Evolutionary conservation across 2,113 vertebrate genomes (phyloP), one percentile per base, ranked within the genome.

Genomic region (Cervus canadensis): DNA sequence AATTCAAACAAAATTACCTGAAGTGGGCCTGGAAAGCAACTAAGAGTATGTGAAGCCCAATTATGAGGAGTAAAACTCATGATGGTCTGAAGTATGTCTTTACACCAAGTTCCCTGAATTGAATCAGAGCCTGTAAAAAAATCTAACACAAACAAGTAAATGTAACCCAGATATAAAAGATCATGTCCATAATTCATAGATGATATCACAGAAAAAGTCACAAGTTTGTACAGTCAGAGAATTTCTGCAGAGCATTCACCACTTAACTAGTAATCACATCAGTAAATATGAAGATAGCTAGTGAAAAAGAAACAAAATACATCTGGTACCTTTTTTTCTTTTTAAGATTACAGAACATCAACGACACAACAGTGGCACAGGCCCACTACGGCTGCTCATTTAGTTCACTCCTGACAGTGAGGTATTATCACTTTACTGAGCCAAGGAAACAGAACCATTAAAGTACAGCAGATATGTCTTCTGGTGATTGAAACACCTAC

Each of bases 41-140:
- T 99, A 50, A 99, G 99, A 0, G 99, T 99, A 97, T 99, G 99
- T 28, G 99, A 99, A 54, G 99, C 99, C 99, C 99, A 99, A 98
- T 99, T 99, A 97, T 99, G 99, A 86, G 99, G 99, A 1, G 99
- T 99, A 98, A 99, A 99, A 98, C 98, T 99, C 99, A 99, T 99
- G 98, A 99, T 99, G 93, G 99, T 99, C 98, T 99, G 99, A 90
- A 99, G 99, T 97, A 99, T 99, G 98, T 99, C 99, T 98, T 99
- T 99, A 98, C 99, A 99, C 99, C 99, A 99, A 40, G 99, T 99
- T 57, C 99, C 99, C 74, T 99, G 99, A 98, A 99, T 99, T 92
- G 99, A 99, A 98, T 99, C 99, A 0, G 99, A 99, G 16, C 99
- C 99, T 96, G 99, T 99, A 98, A 99, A 99, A 98, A 99, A 99